Percentiles rank a stretch among this genome's conserved stretches.
These are phyloP conservation scores for Lithosia quadra DNA, from an alignment of 2,888 invertebrate genomes.

Conservation along the genomic window DNA sequence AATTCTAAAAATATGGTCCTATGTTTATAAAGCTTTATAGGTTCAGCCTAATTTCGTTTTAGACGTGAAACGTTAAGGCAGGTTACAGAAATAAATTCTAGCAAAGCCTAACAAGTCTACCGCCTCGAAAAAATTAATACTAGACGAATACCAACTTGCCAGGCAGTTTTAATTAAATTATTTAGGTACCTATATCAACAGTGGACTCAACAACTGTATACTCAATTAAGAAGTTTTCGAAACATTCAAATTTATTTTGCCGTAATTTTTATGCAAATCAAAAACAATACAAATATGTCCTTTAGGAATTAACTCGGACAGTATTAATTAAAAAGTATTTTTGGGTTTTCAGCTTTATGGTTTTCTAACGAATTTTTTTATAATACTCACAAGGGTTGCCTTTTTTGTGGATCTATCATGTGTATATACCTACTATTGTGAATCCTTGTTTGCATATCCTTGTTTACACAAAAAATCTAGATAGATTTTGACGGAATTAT, in stretches of 20 bases:
- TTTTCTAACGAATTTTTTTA: not conserved
- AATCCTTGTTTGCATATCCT: not conserved
- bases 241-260: not conserved
- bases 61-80: no score
- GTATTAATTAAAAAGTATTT: slow-evolving; percentile 1
- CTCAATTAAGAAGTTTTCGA: not conserved
- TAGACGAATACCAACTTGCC: not conserved
- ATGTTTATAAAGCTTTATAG: no score
- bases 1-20: no score
- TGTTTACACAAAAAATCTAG: not conserved
- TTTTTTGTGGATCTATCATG: no score
- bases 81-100: no score
- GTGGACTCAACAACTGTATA: not conserved
- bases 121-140: not conserved
- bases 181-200: not conserved
- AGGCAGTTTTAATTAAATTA: not conserved
- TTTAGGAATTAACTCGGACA: not conserved
- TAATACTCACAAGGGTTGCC: no score
- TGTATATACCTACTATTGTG: not conserved
- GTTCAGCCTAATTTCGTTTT: no score
- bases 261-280: not conserved
- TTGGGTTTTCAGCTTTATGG: not conserved
- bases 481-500: not conserved
- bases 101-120: not conserved
- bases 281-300: slow-evolving; percentile 1